Conservation (phyloP, 1,140 invertebrate species). For the Zaprionus kolodkinae region DNA sequence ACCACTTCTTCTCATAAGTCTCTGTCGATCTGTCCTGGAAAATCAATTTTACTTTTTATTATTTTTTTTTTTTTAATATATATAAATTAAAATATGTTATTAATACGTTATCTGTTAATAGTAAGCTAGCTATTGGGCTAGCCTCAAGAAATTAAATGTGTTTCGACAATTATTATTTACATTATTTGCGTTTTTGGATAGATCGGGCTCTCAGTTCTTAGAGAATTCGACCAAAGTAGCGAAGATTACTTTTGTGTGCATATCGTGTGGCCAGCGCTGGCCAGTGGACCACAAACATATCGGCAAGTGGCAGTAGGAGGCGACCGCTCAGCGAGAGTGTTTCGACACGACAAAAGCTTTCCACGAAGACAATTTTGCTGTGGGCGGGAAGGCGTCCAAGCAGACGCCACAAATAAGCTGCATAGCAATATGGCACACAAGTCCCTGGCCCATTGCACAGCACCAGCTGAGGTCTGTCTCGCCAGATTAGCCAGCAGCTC, state of each 20-base stretch:
- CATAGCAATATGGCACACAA: constrained; percentile 94
- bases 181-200: neutral
- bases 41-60: constrained; percentile 12
- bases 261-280: constrained; percentile 86
- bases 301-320: constrained; percentile 92
- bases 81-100: neutral
- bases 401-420: constrained; percentile 88
- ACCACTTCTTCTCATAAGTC: neutral
- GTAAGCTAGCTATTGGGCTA: neutral
- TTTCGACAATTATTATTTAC: neutral
- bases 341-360: constrained; percentile 97
- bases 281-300: constrained; percentile 97
- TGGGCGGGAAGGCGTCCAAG: constrained; percentile 86
- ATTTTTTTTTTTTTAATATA: constrained; percentile 7
- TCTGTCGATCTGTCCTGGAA: neutral
- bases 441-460: constrained; percentile 98
- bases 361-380: constrained; percentile 94
- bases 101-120: constrained; percentile 7
- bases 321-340: constrained; percentile 94
- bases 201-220: constrained; percentile 17
- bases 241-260: constrained; percentile 85
- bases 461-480: constrained; percentile 90
- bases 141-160: neutral
- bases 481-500: constrained; percentile 89
- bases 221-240: constrained; percentile 87